Base-by-base conservation (phyloP, 2,888 invertebrate genomes). In the Rhagophthalmus giganteus region DNA sequence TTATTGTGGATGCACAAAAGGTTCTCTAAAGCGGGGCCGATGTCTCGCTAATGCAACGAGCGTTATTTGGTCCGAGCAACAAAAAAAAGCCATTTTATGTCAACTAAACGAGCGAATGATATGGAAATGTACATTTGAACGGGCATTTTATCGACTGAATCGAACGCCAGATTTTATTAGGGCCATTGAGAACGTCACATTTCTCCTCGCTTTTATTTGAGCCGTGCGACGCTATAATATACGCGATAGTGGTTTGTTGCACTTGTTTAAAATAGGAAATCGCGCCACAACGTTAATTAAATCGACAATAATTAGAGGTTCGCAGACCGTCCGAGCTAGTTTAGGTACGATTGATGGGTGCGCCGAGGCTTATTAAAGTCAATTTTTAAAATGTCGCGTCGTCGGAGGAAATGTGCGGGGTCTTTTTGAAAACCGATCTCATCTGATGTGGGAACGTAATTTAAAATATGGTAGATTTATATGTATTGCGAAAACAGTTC, bases 101-200 rank as follows among this genome's bases (percentile, higher is more conserved):
- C 60, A 55, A 59, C 65, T 54, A 65, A 70, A 70, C 67, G 70
- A 68, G 64, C 61, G 65, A 68, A 68, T 68, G 67, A 69, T 69
- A 66, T 65, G 65, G 66, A 68, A 70, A 70, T 68, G 66, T 63
- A 61, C 63, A 66, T 69, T 67, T 65, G 65, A 66, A 63, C 62
- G 62, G 58, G 59, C 59, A 59, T 60, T 62, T 57, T 59, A 62
- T 57, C 57, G 57, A 57, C 47, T 62, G 58, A 59, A 65, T 62
- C 61, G 63, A 64, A 58, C 57, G 63, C 48, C 54, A 57, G 58
- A 64, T 63, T 65, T 66, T 66, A 64, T 64, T 63, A 55, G 55
- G 34, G 60, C 60, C 57, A 61, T 66, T 63, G 61, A 56, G 55
- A 63, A 59, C 63, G 62, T 59, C 59, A 60, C 61, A 58, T 63